phyloP scores from a whole-genome alignment of 2,797 vertebrate genomes.

The Mastacembelus armatus region DNA sequence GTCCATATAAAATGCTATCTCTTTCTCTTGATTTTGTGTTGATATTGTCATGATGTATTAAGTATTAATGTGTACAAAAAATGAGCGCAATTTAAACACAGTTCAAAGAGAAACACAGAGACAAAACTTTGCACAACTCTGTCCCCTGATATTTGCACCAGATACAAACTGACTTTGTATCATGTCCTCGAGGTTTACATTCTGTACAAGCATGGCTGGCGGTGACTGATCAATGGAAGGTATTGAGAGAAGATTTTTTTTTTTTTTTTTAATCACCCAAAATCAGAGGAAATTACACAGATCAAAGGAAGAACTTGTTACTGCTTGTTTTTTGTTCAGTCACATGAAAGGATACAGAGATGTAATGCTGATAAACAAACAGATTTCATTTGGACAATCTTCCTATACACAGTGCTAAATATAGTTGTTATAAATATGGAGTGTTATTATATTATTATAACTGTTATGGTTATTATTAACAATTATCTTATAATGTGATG shows the following conservation, averaged over 20 bases:
- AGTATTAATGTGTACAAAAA: constrained; percentile 82
- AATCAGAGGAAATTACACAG: constrained; percentile 40
- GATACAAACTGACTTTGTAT: constrained; percentile 68
- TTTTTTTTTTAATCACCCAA: constrained; percentile 33
- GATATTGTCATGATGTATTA: constrained; percentile 84
- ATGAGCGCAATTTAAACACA: constrained; percentile 78
- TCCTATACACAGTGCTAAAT: constrained; percentile 88
- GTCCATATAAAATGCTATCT: constrained; percentile 85
- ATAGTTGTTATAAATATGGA: constrained; percentile 89
- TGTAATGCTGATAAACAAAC: constrained; percentile 71
- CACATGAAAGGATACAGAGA: constrained; percentile 64
- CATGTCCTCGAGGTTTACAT: constrained; percentile 79
- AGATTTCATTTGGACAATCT: constrained; percentile 85
- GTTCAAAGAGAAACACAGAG: constrained; percentile 76
- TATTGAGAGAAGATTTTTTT: constrained; percentile 39
- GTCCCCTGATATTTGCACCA: constrained; percentile 79
- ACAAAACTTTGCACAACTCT: constrained; percentile 82
- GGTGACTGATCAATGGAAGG: constrained; percentile 61
- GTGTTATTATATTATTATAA: constrained; percentile 89
- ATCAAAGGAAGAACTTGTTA: constrained; percentile 49
- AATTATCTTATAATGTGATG: constrained; percentile 88
- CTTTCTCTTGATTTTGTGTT: constrained; percentile 86
- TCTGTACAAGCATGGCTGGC: constrained; percentile 65
- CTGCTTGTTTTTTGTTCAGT: constrained; percentile 63
- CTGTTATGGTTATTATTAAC: constrained; percentile 89